A percentile compares a stretch with the other conserved stretches of the same genome.
Conservation (phyloP, 2,113 vertebrate species). For the Montifringilla adamsi region DNA sequence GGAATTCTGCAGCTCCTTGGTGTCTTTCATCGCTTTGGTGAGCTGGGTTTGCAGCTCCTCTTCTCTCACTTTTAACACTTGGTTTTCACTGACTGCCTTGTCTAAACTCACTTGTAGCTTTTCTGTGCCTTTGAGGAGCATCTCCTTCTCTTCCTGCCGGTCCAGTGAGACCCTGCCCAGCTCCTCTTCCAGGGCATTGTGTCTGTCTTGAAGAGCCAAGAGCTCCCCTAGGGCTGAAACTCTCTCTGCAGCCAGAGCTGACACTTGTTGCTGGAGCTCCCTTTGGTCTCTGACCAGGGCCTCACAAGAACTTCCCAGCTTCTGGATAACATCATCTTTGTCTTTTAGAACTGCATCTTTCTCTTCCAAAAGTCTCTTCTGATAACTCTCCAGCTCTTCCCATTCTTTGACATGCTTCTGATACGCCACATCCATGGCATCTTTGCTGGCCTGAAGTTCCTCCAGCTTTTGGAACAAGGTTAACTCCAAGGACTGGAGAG, state of each 20-base stretch:
- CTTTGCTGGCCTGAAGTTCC: slow-evolving; percentile 70
- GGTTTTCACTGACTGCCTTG: slow-evolving; percentile 61
- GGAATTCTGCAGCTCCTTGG: slow-evolving; percentile 76
- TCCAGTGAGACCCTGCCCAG: slow-evolving; percentile 71
- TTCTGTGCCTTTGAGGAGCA: slow-evolving; percentile 63
- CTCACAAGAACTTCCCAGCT: slow-evolving; percentile 76
- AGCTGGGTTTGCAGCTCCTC: slow-evolving; percentile 72
- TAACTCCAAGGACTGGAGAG: slow-evolving; percentile 56
- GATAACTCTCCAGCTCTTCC: slow-evolving; percentile 59
- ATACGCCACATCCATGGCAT: slow-evolving; percentile 45
- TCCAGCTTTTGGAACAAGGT: slow-evolving; percentile 63
- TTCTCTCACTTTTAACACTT: slow-evolving; percentile 39
- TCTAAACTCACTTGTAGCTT: slow-evolving; percentile 70
- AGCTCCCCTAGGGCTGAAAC: slow-evolving; percentile 71
- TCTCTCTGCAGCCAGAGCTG: slow-evolving; percentile 75
- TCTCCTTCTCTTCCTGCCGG: slow-evolving; percentile 74
- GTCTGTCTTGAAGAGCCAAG: slow-evolving; percentile 68
- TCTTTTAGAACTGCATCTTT: slow-evolving; percentile 76
- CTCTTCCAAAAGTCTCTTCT: slow-evolving; percentile 74
- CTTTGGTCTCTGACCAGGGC: slow-evolving; percentile 73
- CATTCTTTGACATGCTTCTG: slow-evolving; percentile 68
- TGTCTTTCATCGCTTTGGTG: slow-evolving; percentile 60
- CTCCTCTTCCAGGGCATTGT: slow-evolving; percentile 72
- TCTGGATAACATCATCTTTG: slow-evolving; percentile 75
- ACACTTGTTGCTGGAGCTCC: slow-evolving; percentile 70